Conservation (phyloP, 2,888 invertebrate species). For the Buathra laborator region DNA sequence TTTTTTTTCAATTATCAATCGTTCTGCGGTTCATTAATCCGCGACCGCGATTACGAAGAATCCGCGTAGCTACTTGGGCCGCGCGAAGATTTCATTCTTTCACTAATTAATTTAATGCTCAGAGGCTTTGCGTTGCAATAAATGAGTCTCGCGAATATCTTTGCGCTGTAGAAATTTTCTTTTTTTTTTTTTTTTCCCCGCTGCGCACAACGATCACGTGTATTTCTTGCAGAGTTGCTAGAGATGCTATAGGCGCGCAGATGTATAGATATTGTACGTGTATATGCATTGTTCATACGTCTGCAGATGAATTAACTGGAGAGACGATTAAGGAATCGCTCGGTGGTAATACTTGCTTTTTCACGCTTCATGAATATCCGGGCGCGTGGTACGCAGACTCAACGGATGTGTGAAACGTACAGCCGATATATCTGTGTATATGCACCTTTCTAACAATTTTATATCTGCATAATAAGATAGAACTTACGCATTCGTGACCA, state of each 20-base stretch:
- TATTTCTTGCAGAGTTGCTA: background rate
- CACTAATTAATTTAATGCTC: constrained; percentile 31
- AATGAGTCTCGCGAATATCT: background rate
- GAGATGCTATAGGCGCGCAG: background rate
- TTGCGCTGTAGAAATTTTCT: constrained; percentile 30
- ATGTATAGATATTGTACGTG: background rate
- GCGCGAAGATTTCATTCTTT: constrained; percentile 46
- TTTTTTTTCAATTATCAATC: constrained; percentile 1
- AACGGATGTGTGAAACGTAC: constrained; percentile 12
- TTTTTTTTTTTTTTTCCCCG: constrained; percentile 9
- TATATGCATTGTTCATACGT: background rate
- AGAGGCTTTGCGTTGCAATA: constrained; percentile 1
- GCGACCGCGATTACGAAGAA: background rate
- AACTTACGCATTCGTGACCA: constrained; percentile 72
- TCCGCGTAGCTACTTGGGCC: background rate
- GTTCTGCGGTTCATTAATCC: constrained; percentile 4
- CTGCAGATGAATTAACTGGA: background rate
- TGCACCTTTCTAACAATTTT: constrained; percentile 71
- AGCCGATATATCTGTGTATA: constrained; percentile 34
- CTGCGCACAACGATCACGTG: background rate
- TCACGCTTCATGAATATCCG: constrained; percentile 66
- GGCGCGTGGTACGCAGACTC: constrained; percentile 22
- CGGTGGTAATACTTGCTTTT: constrained; percentile 13
- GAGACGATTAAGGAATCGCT: constrained; percentile 19
- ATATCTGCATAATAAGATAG: constrained; percentile 69